Evolutionary conservation across 2,797 vertebrate genomes (phyloP), one percentile per base, ranked within the genome.

Genomic region (Onychomys torridus): DNA sequence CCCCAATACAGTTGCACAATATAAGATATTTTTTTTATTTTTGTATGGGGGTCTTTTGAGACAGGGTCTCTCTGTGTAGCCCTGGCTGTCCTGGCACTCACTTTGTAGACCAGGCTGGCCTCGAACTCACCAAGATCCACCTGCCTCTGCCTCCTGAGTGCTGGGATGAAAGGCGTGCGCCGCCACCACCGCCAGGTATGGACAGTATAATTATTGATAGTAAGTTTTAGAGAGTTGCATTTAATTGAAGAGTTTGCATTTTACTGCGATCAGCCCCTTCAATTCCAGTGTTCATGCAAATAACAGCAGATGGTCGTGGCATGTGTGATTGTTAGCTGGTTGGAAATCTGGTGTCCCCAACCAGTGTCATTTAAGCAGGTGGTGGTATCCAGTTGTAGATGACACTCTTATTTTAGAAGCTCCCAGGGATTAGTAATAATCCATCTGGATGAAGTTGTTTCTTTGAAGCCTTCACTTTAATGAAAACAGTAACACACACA

Each of bases 331-430:
- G 95, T 84, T 90, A 78, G 29, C 71, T 77, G n/a, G 67, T 84
- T 61, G 92, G 90, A 95, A 95, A 92, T 73, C 79, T 85, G 69
- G 82, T 40, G 55, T 86, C 57, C 61, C 57, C 52, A 43, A 37
- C 89, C 94, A 83, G 11, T 90, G 57, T 91, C 73, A 9, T 71
- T 65, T 77, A 81, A 97, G 90, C 73, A 96, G 90, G 61, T 94
- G 90, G 61, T 94, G 81, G 85, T 55, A n/a, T 83, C 11, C 81
- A 52, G 76, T 78, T 55, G n/a, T 27, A 81, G 87, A 94, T 94
- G 49, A 55, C 86, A 90, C 40, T 96, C 59, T 89, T 92, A 21
- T 85, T 95, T 93, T 82, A 65, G 82, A 92, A 96, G 77, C 78
- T 79, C 89, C 27, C 2, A n/a, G 37, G 69, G 93, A 81, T 88